A percentile compares a stretch with the other conserved stretches of the same genome.
Conservation (phyloP, 2,113 vertebrate genomes). For the Rhinolophus ferrumequinum region DNA sequence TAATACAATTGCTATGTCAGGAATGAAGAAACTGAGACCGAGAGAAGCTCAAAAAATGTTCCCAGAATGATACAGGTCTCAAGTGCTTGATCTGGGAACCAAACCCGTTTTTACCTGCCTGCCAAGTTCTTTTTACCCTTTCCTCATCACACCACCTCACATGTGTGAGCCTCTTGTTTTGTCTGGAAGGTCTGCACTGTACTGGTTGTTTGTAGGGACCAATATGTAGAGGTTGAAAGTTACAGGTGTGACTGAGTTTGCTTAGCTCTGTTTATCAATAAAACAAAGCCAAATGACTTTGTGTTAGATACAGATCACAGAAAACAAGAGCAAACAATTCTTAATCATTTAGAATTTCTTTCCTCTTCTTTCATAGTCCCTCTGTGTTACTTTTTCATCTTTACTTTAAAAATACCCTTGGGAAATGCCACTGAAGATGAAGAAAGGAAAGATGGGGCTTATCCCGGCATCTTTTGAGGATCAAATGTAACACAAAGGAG, state of each 20-base stretch:
- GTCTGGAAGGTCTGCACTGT: background rate
- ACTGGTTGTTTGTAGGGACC: background rate
- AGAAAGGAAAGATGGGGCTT: background rate
- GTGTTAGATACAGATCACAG: background rate
- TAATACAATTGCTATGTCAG: background rate
- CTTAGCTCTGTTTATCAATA: conserved; percentile 50
- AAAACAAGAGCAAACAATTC: background rate
- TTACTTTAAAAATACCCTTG: conserved; percentile 52
- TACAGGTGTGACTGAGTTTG: background rate
- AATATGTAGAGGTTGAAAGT: background rate
- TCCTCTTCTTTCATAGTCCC: background rate
- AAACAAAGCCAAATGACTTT: conserved; percentile 43
- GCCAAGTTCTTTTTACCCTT: too few relatives aligned
- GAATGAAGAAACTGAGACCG: background rate
- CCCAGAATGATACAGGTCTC: background rate
- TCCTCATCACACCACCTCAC: accelerated
- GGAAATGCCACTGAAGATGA: conserved; percentile 28
- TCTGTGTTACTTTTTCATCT: conserved; percentile 46
- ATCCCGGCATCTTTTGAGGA: background rate
- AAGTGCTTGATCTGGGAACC: background rate
- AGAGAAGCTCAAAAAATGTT: background rate
- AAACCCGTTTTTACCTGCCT: background rate
- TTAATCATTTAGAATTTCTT: conserved; percentile 43
- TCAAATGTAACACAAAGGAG: conserved; percentile 38
- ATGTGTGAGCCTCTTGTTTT: background rate